phyloP scores from a whole-genome alignment of 1,140 invertebrate species.

The Scaptomyza graminum region DNA sequence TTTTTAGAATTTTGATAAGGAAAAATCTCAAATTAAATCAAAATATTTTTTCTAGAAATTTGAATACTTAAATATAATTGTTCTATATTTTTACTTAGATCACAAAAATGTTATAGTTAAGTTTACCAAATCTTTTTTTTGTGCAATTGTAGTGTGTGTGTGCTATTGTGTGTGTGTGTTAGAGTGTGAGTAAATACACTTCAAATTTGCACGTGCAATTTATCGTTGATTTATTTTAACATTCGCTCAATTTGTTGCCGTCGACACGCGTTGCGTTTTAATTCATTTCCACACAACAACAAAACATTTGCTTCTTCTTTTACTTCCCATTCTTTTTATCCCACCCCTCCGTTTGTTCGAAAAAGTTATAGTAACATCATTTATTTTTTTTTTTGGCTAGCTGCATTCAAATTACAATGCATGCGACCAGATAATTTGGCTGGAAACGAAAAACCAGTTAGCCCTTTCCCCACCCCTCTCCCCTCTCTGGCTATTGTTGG shows the following conservation, averaged over 20 bases:
- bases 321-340: no score
- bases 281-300: constrained; percentile 30
- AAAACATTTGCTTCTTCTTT: constrained; percentile 2
- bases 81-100: no score
- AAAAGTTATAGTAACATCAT: constrained; percentile 10
- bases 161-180: constrained; percentile 1
- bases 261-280: constrained; percentile 25
- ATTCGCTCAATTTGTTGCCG: constrained; percentile 23
- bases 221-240: constrained; percentile 18
- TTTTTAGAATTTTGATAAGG: no score
- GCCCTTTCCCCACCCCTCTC: no score
- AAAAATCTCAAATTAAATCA: no score
- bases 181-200: constrained; percentile 19
- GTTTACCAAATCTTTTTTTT: background rate
- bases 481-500: constrained; percentile 36
- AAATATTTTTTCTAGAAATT: no score
- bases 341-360: no score
- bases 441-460: background rate
- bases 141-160: background rate
- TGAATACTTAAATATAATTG: no score
- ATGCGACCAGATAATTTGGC: constrained; percentile 39
- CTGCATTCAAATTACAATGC: constrained; percentile 39
- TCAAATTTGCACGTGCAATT: constrained; percentile 19
- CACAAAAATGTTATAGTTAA: no score
- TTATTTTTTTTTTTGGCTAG: constrained; percentile 41